Evolutionary conservation across 2,113 vertebrate genomes (phyloP), one percentile per base, ranked within the genome.

Genomic region (Elachura formosa): DNA sequence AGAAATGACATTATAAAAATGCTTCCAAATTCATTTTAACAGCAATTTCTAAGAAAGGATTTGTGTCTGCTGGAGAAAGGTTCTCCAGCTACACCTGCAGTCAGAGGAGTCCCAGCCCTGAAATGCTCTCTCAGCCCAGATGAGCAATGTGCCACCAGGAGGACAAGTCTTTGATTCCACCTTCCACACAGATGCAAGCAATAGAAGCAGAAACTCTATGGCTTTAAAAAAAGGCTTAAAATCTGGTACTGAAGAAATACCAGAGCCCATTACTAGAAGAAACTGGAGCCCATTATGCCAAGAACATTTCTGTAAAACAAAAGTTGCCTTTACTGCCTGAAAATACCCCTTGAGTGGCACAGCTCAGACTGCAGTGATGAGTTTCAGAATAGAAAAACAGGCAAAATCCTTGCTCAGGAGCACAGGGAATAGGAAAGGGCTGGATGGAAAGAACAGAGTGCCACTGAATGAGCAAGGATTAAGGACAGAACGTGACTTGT

Each of bases 321-420:
- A 88, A 17, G 1, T 3, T 34, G 12, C 9, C 17, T 58, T 63
- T 33, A 9, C 2, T 36, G 36, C 68, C 46, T 48, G 23, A 56
- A 79, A 89, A 52, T 1, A 1, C 10, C 21, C 10, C n/a, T 12
- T 12, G 55, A n/a, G 19, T 80, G 0, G 0, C 21, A 8, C 21
- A 71, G 83, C 58, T 67, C 58, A 0, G 2, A 7, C 38, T 12
- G 33, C 31, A 79, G 43, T 4, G 38, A 48, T 2, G 26, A 43
- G 45, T 28, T 58, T 36, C 19, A 29, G 33, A 38, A 38, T 2
- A 19, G 38, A 12, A 51, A 51, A 76, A 0, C 36, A 41, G 59
- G 49, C 4, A 69, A 48, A 83, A 41, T 29, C 56, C 43, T 31
- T 23, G 31, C 21, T 33, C 11, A 10, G 6, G 43, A 52, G 40